Evolutionary conservation across 2,888 invertebrate species (phyloP), one percentile per base, ranked within the genome.

Genomic region (Herminia tarsipennalis): DNA sequence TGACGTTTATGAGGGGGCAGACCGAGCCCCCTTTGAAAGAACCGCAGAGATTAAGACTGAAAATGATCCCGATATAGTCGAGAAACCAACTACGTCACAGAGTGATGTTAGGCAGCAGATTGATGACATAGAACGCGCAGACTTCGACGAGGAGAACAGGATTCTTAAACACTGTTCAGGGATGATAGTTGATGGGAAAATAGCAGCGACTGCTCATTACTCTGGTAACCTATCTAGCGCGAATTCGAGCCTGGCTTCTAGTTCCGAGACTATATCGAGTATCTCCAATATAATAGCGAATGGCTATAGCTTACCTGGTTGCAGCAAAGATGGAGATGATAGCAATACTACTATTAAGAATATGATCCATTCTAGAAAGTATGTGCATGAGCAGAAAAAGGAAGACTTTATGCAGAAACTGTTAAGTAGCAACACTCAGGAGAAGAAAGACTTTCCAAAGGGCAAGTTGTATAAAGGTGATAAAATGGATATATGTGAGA

Each of bases 121-220:
- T 42, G 91, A 92, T 40, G 86, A 89, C 27, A 73, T 92, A 21
- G 92, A 92, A 56, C 72, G 90, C 1, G 82, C 87, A 48, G 92
- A 92, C 51, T 92, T 90, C 25, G 89, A 90, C 33, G 91, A 91
- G 53, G 91, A 92, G 55, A 90, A 91, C 55, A 74, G 88, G 28
- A 78, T 92, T 46, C 66, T 89, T 32, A 88, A 88, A 37, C 86
- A 85, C 43, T 88, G 88, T 59, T 81, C 89, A 2, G 81, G 78
- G 29, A 82, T 90, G 72, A 78, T 86, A 28, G 85, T 88, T 2
- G 88, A 89, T 43, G 76, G 76, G 5, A 84, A 89, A 57, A 76
- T 81, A 37, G 61, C 76, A 36, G 61, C 79, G 0, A 53, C 75
- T 3, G 60, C 81, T 9, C 79, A 78, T 32, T 88, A 76, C 45